A percentile compares a stretch with the other conserved stretches of the same genome.
Conservation (phyloP, 2,797 vertebrate species). For the Erpetoichthys calabaricus region DNA sequence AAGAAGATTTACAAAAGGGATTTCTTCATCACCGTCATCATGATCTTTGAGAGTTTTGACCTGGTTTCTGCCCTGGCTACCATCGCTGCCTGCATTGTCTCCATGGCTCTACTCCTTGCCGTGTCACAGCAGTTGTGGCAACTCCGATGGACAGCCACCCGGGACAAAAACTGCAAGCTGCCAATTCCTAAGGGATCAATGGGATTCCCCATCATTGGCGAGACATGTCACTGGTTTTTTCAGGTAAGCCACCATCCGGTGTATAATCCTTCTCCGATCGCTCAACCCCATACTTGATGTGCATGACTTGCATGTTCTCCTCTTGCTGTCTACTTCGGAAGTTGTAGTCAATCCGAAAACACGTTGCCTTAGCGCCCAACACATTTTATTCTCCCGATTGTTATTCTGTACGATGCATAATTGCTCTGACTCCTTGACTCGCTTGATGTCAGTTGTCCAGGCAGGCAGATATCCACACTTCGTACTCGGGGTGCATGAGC, state of each 20-base stretch:
- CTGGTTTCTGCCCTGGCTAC: conserved; percentile 86
- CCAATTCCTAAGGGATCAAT: conserved; percentile 92
- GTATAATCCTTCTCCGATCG: conserved; percentile 1
- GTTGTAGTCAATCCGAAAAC: too few relatives aligned
- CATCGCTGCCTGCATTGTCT: conserved; percentile 80
- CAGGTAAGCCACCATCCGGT: conserved; percentile 64
- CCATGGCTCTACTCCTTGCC: conserved; percentile 78
- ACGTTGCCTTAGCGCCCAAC: too few relatives aligned
- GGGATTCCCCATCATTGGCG: conserved; percentile 91
- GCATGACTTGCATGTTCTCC: too few relatives aligned
- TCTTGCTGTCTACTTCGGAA: too few relatives aligned
- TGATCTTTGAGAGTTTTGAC: conserved; percentile 84
- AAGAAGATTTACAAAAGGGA: not conserved
- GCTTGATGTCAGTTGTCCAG: too few relatives aligned
- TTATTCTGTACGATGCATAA: too few relatives aligned
- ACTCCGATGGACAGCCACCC: conserved; percentile 83
- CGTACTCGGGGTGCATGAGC: too few relatives aligned
- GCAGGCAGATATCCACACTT: too few relatives aligned
- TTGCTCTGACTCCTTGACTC: too few relatives aligned
- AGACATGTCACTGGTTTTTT: conserved; percentile 92
- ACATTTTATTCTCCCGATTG: too few relatives aligned
- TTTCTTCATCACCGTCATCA: conserved; percentile 42
- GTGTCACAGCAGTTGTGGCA: conserved; percentile 94
- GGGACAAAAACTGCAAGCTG: conserved; percentile 86
- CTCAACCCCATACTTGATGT: too few relatives aligned